phyloP scores from a whole-genome alignment of 2,888 invertebrate species.

The Dicyrtoma fusca region DNA sequence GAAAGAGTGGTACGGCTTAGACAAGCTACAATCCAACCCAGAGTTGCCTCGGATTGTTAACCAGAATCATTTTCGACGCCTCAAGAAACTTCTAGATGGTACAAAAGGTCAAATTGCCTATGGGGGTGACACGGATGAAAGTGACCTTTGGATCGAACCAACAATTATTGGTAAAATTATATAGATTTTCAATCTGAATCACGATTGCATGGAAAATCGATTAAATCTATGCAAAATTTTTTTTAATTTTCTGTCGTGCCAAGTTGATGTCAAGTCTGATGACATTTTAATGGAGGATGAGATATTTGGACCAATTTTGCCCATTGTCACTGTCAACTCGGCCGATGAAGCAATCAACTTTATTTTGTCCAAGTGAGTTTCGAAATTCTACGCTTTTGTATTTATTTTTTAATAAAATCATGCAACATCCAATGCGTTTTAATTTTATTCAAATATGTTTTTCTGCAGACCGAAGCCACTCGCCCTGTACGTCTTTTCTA shows the following conservation, averaged over 20 bases:
- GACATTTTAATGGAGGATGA: slow-evolving; percentile 68
- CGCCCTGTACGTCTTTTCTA: slow-evolving; percentile 83
- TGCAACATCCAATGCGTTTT: background rate
- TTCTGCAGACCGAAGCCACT: slow-evolving; percentile 81
- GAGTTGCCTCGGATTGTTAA: slow-evolving; percentile 78
- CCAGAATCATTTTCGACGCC: slow-evolving; percentile 74
- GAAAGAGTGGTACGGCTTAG: slow-evolving; percentile 80
- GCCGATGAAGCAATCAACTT: slow-evolving; percentile 88
- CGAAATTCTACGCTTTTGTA: background rate
- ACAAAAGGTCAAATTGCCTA: slow-evolving; percentile 69
- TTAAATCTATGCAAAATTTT: too few species aligned
- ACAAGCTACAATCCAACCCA: slow-evolving; percentile 73
- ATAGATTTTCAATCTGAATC: too few species aligned
- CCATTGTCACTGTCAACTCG: slow-evolving; percentile 80
- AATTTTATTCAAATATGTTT: background rate
- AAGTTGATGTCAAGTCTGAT: slow-evolving; percentile 41
- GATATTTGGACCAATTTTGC: slow-evolving; percentile 96
- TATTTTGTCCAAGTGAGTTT: slow-evolving; percentile 62
- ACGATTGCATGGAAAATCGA: too few species aligned
- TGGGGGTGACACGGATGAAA: slow-evolving; percentile 77
- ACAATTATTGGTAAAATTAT: slow-evolving; percentile 66
- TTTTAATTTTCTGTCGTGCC: background rate
- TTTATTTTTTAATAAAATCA: background rate
- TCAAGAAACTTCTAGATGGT: slow-evolving; percentile 43
- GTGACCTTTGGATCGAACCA: slow-evolving; percentile 80